Percentiles rank a stretch among this genome's conserved stretches.
Conservation (phyloP, 2,113 vertebrate genomes). For the Varanus salvator region DNA sequence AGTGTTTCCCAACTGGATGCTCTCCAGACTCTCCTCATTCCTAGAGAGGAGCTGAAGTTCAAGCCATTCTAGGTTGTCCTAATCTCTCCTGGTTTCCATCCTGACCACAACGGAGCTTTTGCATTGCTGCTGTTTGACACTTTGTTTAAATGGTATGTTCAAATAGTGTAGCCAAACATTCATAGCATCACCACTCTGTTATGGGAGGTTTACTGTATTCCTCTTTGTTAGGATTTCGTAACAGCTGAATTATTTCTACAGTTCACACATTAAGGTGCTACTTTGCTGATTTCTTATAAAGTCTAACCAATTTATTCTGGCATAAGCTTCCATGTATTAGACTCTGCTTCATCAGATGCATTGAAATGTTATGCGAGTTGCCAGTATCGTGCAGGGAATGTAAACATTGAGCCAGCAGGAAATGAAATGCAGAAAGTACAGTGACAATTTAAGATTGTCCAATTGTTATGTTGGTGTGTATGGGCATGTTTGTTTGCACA, state of each 20-base stretch:
- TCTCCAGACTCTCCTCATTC: no score
- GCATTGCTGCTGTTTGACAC: not conserved
- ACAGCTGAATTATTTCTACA: not conserved
- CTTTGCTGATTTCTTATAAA: not conserved
- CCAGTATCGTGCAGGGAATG: not conserved
- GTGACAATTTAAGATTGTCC: not conserved
- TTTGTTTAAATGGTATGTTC: not conserved
- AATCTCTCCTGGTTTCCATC: not conserved
- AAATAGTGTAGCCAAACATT: conserved; percentile 4
- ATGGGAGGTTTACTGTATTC: conserved; percentile 14
- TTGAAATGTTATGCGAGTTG: not conserved
- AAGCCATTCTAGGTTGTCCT: not conserved
- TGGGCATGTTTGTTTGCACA: not conserved
- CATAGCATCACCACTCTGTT: not conserved
- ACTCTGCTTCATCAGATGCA: not conserved
- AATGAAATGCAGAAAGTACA: not conserved
- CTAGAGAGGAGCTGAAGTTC: not conserved
- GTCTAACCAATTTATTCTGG: not conserved
- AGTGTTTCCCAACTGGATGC: not conserved
- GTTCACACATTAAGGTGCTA: not conserved
- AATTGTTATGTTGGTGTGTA: not conserved
- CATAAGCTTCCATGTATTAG: not conserved
- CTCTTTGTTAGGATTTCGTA: conserved; percentile 31
- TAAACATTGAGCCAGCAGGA: not conserved
- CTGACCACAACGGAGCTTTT: not conserved